These are phyloP conservation scores for Papilio helenus DNA, from an alignment of 1,140 invertebrate species.

Conservation along the genomic window DNA sequence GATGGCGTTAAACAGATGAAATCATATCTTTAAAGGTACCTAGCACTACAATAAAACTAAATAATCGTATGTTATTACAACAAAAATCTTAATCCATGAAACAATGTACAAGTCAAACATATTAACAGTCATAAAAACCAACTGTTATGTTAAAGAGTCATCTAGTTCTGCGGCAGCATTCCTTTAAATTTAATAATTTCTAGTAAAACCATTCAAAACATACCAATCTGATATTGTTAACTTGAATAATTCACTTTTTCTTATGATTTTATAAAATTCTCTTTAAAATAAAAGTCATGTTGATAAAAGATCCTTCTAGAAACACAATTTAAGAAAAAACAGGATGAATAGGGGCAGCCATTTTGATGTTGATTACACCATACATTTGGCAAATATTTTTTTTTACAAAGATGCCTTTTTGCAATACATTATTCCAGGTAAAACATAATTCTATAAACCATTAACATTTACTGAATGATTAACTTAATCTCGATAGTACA, in stretches of 20 bases:
- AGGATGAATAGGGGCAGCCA: not conserved
- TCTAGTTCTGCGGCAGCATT: not conserved
- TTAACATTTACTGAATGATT: not conserved
- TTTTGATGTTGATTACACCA: not conserved
- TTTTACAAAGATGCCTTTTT: not conserved
- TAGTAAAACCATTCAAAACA: not conserved
- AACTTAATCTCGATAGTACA: not conserved
- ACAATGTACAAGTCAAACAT: not conserved
- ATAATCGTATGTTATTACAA: too few species aligned
- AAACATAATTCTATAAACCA: not conserved
- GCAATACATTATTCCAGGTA: not conserved
- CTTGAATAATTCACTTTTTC: not conserved
- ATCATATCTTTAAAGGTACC: too few species aligned
- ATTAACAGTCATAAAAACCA: not conserved
- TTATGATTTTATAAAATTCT: not conserved
- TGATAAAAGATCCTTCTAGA: not conserved
- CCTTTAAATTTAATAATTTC: not conserved
- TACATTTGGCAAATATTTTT: not conserved
- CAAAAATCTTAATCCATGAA: not conserved
- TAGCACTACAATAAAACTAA: too few species aligned
- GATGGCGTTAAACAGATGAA: too few species aligned
- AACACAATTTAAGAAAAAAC: not conserved
- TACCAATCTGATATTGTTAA: not conserved
- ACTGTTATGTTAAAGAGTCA: not conserved
- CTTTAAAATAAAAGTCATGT: not conserved